Percentiles rank a stretch among this genome's conserved stretches.
These are phyloP conservation scores for Bursaphelenchus mucronatus DNA, from an alignment of 1,140 invertebrate genomes.

Conservation along the genomic window DNA sequence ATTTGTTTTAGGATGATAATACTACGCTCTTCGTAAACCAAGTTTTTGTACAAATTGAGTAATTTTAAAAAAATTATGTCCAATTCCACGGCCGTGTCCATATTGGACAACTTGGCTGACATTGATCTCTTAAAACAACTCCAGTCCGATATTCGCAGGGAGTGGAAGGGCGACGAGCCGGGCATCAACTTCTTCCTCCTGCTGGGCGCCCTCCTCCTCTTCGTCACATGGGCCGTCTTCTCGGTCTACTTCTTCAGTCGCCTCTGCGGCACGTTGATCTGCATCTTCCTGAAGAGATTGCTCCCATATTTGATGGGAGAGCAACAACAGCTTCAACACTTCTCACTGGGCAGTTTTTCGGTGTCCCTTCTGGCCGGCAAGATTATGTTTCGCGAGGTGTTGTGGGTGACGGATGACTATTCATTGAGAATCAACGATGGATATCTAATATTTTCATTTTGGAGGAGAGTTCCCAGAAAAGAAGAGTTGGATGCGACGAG, in stretches of 20 bases:
- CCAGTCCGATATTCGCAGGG: conserved; percentile 28
- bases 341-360: conserved; percentile 75
- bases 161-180: conserved; percentile 46
- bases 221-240: conserved; percentile 51
- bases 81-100: no score
- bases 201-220: conserved; percentile 36
- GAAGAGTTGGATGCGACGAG: background rate
- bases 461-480: conserved; percentile 45
- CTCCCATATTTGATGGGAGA: conserved; percentile 26
- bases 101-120: no score
- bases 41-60: no score
- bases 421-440: conserved; percentile 89
- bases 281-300: conserved; percentile 37
- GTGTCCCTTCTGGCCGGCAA: conserved; percentile 90
- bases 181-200: conserved; percentile 42
- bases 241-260: conserved; percentile 51
- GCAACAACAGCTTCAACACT: conserved; percentile 29
- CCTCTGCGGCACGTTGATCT: conserved; percentile 30
- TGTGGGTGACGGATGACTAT: conserved; percentile 89
- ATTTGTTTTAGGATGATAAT: background rate
- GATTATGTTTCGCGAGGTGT: conserved; percentile 94
- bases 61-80: no score
- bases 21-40: no score
- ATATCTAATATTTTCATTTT: conserved; percentile 65
- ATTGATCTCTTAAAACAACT: conserved; percentile 18